Evolutionary conservation across 2,797 vertebrate species (phyloP), one percentile per base, ranked within the genome.

Genomic region (Sciaenops ocellatus): DNA sequence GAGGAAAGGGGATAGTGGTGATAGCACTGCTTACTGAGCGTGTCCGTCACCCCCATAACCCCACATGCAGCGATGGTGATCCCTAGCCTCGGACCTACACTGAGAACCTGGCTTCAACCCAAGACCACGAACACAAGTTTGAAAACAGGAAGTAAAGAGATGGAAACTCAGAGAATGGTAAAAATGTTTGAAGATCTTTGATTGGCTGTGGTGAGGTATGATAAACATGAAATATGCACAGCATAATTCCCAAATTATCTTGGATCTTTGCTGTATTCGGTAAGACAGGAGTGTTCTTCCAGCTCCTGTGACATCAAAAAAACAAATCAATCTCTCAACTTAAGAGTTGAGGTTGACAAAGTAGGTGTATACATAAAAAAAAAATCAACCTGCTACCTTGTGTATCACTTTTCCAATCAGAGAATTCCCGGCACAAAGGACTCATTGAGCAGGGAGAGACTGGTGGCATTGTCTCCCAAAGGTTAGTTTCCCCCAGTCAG

Each of bases 391-490:
- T 91, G 94, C 91, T 92, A 93, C 89, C 90, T 92, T 52, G 63
- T 90, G 92, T 93, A 95, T 96, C 95, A 56, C 78, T 94, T 96
- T 95, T 91, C 95, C 93, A 90, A 95, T 95, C 92, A 89, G 93
- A 90, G 95, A 93, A 94, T 94, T 94, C 87, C 72, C 82, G 15
- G 85, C 84, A 96, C 96, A 96, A 96, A 95, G 94, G 82, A 86
- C 59, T 93, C 95, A 95, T 96, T 96, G 95, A 96, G 93, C 83
- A 89, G 87, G 12, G 73, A 95, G 94, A 95, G 96, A 96, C 89
- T 96, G 93, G 94, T 72, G 78, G 88, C 92, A 95, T 96, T 96
- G 95, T 96, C 90, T 93, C 90, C 82, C 92, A 96, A 96, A 96
- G 95, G 95, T 96, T 95, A 95, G 89, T 90, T 90, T 92, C 90